These are phyloP conservation scores for Bombylius discolor DNA, from an alignment of 2,888 invertebrate genomes.

Conservation along the genomic window DNA sequence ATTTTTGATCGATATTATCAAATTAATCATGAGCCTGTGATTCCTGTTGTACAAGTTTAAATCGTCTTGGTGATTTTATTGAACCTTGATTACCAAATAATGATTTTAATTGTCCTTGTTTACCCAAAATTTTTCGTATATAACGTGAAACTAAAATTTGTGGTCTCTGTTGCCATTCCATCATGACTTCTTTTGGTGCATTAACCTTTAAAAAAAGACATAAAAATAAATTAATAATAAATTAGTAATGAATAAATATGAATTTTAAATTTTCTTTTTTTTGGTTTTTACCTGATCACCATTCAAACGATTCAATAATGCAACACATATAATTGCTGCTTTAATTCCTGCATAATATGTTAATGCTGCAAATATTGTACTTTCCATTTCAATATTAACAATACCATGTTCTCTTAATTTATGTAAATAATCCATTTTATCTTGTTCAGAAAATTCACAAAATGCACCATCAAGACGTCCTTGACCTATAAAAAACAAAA, in stretches of 20 bases:
- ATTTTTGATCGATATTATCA: background rate
- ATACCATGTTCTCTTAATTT: constrained; percentile 65
- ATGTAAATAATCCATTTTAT: constrained; percentile 78
- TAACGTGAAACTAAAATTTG: constrained; percentile 71
- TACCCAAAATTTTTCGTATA: constrained; percentile 68
- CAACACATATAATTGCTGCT: constrained; percentile 89
- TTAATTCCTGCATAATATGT: constrained; percentile 87
- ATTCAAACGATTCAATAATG: constrained; percentile 79
- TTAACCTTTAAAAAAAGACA: constrained; percentile 48
- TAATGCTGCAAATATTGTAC: constrained; percentile 81
- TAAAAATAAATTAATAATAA: constrained; percentile 1
- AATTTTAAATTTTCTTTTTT: background rate
- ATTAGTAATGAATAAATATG: background rate
- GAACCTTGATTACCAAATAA: constrained; percentile 65
- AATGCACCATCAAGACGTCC: constrained; percentile 93
- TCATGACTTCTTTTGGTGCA: constrained; percentile 74
- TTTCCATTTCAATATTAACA: constrained; percentile 96
- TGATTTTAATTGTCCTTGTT: constrained; percentile 57
- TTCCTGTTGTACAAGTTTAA: constrained; percentile 81
- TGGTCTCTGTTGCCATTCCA: constrained; percentile 84
- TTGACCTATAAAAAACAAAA: constrained; percentile 51
- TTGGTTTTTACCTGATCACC: constrained; percentile 69
- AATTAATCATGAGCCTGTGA: constrained; percentile 77
- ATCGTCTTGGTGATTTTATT: constrained; percentile 73
- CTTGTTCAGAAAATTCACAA: constrained; percentile 82